A percentile compares a stretch with the other conserved stretches of the same genome.
Conservation (phyloP, 2,888 invertebrate species). For the Gastracanthus pulcherrimus region DNA sequence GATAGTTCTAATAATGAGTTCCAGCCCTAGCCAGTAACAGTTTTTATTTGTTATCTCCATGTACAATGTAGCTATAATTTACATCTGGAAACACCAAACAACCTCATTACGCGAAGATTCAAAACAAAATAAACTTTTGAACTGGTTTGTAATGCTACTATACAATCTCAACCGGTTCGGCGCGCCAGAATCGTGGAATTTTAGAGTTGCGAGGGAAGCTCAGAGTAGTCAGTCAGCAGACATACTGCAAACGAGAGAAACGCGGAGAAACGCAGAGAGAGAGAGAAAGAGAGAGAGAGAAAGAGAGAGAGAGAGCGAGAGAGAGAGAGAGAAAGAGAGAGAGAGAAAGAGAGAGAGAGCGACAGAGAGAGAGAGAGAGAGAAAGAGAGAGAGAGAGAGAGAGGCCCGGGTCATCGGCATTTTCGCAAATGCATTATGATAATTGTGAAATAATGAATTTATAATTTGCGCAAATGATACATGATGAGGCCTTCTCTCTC, state of each 20-base stretch:
- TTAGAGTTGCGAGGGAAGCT: constrained; percentile 18
- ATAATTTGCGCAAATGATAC: constrained; percentile 76
- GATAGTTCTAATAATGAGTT: too few species aligned
- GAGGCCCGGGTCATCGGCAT: constrained; percentile 66
- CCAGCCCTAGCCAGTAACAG: too few species aligned
- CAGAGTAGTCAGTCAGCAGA: not conserved
- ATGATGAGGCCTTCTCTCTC: constrained; percentile 64
- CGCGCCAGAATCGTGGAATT: constrained; percentile 43
- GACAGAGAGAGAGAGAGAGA: constrained; percentile 7
- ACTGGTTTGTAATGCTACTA: too few species aligned
- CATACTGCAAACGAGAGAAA: too few species aligned
- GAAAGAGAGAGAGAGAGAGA: constrained; percentile 4
- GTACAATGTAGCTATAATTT: too few species aligned
- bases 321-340: constrained; percentile 19
- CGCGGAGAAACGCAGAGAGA: not conserved
- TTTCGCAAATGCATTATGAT: constrained; percentile 75
- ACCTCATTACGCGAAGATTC: too few species aligned
- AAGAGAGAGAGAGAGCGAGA: constrained; percentile 20
- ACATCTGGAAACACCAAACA: too few species aligned
- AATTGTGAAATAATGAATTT: constrained; percentile 77
- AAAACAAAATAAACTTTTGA: too few species aligned
- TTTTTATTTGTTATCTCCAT: too few species aligned
- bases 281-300: constrained; percentile 39
- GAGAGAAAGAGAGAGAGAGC: constrained; percentile 25
- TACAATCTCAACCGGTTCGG: constrained; percentile 53